Conservation (phyloP, 2,888 invertebrate genomes). For the Sisyra terminalis region DNA sequence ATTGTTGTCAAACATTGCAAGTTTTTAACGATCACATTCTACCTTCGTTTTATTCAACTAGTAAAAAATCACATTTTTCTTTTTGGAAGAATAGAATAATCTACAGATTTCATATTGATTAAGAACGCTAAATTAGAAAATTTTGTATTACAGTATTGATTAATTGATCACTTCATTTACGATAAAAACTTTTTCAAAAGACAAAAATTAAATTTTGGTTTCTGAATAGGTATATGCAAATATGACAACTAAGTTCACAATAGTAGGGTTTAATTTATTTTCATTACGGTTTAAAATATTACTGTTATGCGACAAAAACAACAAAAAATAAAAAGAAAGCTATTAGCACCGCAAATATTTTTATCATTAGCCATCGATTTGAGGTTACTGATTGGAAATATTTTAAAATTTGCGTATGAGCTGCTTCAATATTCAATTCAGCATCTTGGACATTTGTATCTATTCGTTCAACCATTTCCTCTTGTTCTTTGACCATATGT, state of each 20-base stretch:
- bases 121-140: no score
- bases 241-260: neutral
- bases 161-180: no score
- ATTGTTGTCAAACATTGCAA: no score
- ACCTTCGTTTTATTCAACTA: no score
- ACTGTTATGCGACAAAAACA: constrained; percentile 73
- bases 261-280: neutral
- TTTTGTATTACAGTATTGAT: no score
- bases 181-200: no score
- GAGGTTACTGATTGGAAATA: constrained; percentile 95
- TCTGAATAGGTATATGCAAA: no score
- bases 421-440: constrained; percentile 92
- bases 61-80: no score
- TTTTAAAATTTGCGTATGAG: constrained; percentile 91
- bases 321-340: constrained; percentile 99
- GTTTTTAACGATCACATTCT: no score
- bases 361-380: constrained; percentile 98
- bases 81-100: no score
- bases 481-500: constrained; percentile 96
- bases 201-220: no score
- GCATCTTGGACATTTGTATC: constrained; percentile 94
- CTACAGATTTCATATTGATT: no score
- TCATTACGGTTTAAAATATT: neutral
- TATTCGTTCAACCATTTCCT: constrained; percentile 95
- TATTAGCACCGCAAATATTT: constrained; percentile 95